Evolutionary conservation across 2,888 invertebrate genomes (phyloP), one percentile per base, ranked within the genome.

Genomic region (Griposia aprilina): DNA sequence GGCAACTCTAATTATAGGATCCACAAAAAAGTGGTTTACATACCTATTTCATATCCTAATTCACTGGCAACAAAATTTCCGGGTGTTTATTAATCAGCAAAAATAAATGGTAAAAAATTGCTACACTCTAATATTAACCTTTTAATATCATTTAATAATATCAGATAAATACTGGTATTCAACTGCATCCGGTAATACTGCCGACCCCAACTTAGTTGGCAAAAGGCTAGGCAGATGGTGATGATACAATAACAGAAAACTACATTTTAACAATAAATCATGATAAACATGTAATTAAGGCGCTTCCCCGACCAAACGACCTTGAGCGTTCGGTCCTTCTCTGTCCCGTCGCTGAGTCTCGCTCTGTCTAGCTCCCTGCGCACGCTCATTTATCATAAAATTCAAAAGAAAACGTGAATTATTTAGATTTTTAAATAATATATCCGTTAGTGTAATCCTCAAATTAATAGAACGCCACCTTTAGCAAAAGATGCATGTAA

Each of bases 121-220:
- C 26, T 78, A 66, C 59, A 63, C 78, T 66, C 48, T 80, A 83
- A 82, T 45, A 74, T 13, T 26, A 76, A 83, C 77, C 62, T 78
- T 83, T 55, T 57, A 63, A 76, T 82, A 63, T 55, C 26, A 5
- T 62, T n/a, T 52, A 60, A 26, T 62, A n/a, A 52, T 60, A 36
- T 30, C 26, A 62, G 5, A 48, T 41, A 76, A 36, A 63, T 48
- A 26, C 26, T 36, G 17, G 20, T 59, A 30, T 52, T 72, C 11
- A 20, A 15, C 13, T 36, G 23, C 23, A 62, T 82, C 36, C 62
- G 83, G 48, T 5, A 62, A 7, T 2, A 60, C 20, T 52, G 23
- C 23, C 7, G 41, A 57, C 6, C 15, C 23, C 41, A 26, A 57
- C 13, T 23, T 41, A 23, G 8, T 17, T 48, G 8, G 23, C 57